Base-by-base conservation (phyloP, 2,888 invertebrate species). In the Leptinotarsa haldemani region DNA sequence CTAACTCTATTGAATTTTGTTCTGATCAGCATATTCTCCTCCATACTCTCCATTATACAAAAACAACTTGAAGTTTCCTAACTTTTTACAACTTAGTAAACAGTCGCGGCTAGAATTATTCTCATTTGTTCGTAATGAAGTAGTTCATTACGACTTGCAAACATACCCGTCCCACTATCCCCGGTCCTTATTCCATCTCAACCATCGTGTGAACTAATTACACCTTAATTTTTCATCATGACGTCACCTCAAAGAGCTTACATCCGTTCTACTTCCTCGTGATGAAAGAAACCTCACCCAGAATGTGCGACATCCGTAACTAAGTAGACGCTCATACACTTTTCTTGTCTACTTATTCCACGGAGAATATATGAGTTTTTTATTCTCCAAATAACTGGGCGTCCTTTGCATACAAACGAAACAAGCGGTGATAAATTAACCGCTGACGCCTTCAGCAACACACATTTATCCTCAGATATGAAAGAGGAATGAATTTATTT, bases 301-400 rank as follows among this genome's bases (percentile, higher is more conserved):
- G 79, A 81, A 78, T 75, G 80, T 74, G 80, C 80, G 77, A 80
- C 81, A 80, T 80, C 80, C 79, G 79, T 79, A 79, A 79, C 80
- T 78, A 80, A 77, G 79, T 78, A 82, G 78, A 78, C 77, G 76
- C 77, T 78, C 80, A 79, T 81, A 82, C 77, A 81, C 80, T 78
- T 79, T 80, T 74, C 79, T 73, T 76, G 81, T 82, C 82, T 82
- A 80, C 82, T 81, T 81, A 81, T 78, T 80, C 77, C 79, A 78
- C 73, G 78, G 77, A 69, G 79, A 78, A 80, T 81, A 80, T 80
- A 80, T 74, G 77, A 77, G 76, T 78, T 77, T 77, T 79, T 79
- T 80, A 78, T 80, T 80, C 81, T 76, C 74, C 77, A 79, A 81
- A 81, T 80, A 80, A 81, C 79, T 75, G 77, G 75, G 77, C 79